Percentiles rank a stretch among this genome's conserved stretches.
Conservation (phyloP, 1,140 invertebrate species). For the Ostrea edulis region DNA sequence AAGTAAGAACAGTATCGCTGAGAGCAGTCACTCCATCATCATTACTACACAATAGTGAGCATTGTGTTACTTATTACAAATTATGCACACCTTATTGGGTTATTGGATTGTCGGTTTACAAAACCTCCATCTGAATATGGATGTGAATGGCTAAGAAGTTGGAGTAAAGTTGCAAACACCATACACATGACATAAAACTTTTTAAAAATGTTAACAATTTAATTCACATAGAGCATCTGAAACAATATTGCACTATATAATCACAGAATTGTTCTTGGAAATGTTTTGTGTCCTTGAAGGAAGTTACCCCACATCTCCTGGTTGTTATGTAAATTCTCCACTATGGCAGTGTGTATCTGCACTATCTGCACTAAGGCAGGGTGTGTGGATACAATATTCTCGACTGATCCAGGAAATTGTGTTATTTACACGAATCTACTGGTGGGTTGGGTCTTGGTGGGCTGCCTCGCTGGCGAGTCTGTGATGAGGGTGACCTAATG, state of each 20-base stretch:
- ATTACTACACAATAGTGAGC: too few relatives aligned
- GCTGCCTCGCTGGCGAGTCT: slow-evolving; percentile 62
- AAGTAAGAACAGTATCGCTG: too few relatives aligned
- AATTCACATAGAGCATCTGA: background rate
- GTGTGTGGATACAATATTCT: background rate
- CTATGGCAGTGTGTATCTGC: background rate
- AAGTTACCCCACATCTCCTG: background rate
- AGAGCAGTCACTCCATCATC: too few relatives aligned
- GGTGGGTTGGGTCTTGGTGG: background rate
- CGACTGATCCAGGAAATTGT: background rate
- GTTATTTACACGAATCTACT: background rate
- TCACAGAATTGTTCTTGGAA: background rate
- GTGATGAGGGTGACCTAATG: slow-evolving; percentile 70
- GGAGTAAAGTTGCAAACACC: too few relatives aligned
- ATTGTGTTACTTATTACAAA: too few relatives aligned
- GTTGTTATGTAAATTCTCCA: background rate
- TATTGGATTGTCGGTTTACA: too few relatives aligned
- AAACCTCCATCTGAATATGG: too few relatives aligned
- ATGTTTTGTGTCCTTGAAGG: background rate
- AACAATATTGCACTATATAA: slow-evolving; percentile 24
- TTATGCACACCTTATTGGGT: too few relatives aligned
- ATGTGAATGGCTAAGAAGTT: too few relatives aligned
- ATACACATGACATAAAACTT: too few relatives aligned
- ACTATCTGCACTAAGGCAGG: background rate
- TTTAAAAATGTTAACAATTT: too few relatives aligned